Percentiles rank a stretch among this genome's conserved stretches.
Conservation (phyloP, 1,140 invertebrate genomes). For the Batillaria attramentaria region DNA sequence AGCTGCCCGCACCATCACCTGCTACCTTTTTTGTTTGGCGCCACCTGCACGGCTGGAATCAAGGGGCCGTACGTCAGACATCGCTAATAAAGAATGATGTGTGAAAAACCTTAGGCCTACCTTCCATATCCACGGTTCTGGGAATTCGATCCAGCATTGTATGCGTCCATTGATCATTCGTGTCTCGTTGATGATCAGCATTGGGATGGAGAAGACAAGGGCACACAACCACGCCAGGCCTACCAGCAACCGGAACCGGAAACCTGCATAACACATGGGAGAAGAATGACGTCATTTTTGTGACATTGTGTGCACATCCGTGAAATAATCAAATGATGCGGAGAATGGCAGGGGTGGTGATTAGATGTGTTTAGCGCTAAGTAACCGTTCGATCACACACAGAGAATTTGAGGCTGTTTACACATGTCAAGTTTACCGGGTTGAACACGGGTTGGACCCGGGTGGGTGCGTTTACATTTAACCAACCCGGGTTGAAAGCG, state of each 20-base stretch:
- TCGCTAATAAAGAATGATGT: background rate
- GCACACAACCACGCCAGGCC: slow-evolving; percentile 50
- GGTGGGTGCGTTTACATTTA: no score
- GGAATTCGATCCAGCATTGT: slow-evolving; percentile 52
- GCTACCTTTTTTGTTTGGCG: background rate
- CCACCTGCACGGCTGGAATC: background rate
- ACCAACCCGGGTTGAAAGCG: no score
- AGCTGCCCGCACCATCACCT: background rate
- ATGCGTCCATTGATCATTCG: slow-evolving; percentile 35
- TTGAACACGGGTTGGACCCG: no score
- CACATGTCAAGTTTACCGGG: no score
- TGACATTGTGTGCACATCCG: no score
- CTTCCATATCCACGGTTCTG: slow-evolving; percentile 57
- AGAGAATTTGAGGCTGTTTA: no score
- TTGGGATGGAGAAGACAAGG: slow-evolving; percentile 53
- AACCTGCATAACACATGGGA: slow-evolving; percentile 43
- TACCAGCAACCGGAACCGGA: slow-evolving; percentile 46
- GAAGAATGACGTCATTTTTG: no score
- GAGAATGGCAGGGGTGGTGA: no score
- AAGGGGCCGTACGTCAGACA: background rate
- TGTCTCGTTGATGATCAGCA: slow-evolving; percentile 48
- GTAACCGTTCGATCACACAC: no score
- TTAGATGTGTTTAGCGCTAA: no score
- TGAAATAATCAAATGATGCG: no score
- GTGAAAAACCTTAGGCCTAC: slow-evolving; percentile 19